phyloP scores from a whole-genome alignment of 92 coral and sea anemone species.

The Montipora capitata region DNA sequence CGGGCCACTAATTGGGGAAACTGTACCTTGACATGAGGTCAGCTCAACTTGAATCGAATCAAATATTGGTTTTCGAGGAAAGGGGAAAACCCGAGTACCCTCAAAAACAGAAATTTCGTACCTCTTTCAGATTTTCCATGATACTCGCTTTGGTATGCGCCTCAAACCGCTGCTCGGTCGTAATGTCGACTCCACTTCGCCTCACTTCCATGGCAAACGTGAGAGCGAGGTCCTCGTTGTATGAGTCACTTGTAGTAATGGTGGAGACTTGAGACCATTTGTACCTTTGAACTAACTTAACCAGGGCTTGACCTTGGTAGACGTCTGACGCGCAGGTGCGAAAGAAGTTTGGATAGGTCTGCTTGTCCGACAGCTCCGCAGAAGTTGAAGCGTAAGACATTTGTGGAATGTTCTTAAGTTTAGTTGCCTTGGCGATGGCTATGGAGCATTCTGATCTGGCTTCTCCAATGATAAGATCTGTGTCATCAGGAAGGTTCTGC shows the following conservation, averaged over 20 bases:
- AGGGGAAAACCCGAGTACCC: neutral
- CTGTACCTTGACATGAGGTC: no score
- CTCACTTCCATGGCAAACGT: constrained; percentile 87
- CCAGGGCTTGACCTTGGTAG: constrained; percentile 91
- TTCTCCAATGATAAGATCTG: constrained; percentile 95
- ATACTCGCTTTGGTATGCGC: constrained; percentile 78
- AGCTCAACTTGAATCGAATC: no score
- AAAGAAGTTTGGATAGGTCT: constrained; percentile 90
- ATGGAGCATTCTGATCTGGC: constrained; percentile 97
- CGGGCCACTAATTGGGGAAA: no score
- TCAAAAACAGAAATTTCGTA: constrained; percentile 8
- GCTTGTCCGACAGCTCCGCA: constrained; percentile 87
- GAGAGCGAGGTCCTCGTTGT: constrained; percentile 90
- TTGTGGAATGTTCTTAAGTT: constrained; percentile 87
- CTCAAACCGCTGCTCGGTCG: constrained; percentile 85
- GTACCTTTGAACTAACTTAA: constrained; percentile 83
- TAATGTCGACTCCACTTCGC: constrained; percentile 86
- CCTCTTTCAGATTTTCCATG: constrained; percentile 79
- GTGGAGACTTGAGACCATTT: constrained; percentile 92
- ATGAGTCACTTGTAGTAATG: constrained; percentile 87
- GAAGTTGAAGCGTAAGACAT: constrained; percentile 98
- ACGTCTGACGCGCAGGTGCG: constrained; percentile 96
- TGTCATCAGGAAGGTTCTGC: constrained; percentile 90
- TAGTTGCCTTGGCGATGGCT: constrained; percentile 92
- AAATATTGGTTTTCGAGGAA: no score